phyloP scores from a whole-genome alignment of 1,140 invertebrate genomes.

The Brachionus rubens region DNA sequence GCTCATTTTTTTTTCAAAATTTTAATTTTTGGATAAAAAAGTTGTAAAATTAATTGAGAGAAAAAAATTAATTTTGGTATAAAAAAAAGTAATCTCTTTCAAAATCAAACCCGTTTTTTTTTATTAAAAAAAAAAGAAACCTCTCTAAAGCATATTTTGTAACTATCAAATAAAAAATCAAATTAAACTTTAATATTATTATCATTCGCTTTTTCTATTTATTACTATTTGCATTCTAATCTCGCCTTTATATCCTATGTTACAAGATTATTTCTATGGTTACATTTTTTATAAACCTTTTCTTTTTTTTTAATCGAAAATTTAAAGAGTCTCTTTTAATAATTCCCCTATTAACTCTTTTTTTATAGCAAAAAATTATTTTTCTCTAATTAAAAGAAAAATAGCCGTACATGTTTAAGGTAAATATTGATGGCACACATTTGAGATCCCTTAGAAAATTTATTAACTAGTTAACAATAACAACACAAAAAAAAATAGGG shows the following conservation, averaged over 20 bases:
- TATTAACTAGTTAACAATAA: background rate
- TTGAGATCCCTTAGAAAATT: background rate
- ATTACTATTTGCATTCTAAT: slow-evolving; percentile 39
- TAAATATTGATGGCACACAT: slow-evolving; percentile 27
- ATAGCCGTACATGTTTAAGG: background rate
- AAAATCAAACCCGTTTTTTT: background rate
- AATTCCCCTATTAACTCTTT: slow-evolving; percentile 8
- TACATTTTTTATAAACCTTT: slow-evolving; percentile 11
- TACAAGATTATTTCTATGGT: slow-evolving; percentile 33
- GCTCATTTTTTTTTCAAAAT: too few species aligned
- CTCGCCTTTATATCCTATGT: slow-evolving; percentile 13
- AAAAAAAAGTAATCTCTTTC: background rate
- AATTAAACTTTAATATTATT: background rate
- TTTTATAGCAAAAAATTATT: background rate
- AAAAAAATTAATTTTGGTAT: too few species aligned
- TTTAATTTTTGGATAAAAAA: too few species aligned
- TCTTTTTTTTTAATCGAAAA: slow-evolving; percentile 8
- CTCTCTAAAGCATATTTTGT: too few species aligned
- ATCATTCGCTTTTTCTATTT: slow-evolving; percentile 1
- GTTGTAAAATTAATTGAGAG: too few species aligned
- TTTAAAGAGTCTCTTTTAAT: slow-evolving; percentile 26
- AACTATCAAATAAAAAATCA: too few species aligned
- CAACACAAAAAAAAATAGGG: too few species aligned
- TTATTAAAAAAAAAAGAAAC: too few species aligned
- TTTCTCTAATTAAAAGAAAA: slow-evolving; percentile 4